Percentiles rank a stretch among this genome's conserved stretches.
These are phyloP conservation scores for Petaurus breviceps DNA, from an alignment of 2,113 vertebrate species.

Conservation along the genomic window DNA sequence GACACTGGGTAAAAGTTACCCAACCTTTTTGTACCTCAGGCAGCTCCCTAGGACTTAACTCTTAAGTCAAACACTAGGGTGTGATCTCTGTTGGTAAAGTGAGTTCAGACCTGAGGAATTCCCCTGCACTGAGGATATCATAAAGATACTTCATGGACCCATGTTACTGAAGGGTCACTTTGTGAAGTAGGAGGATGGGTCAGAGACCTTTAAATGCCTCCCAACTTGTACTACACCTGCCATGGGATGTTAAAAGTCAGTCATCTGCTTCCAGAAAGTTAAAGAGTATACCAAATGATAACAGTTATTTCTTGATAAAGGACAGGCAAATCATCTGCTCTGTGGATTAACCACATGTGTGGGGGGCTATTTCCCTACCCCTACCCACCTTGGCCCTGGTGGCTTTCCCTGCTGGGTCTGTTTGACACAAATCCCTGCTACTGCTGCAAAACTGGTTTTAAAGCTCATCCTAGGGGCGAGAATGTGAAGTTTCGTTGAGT, in stretches of 20 bases:
- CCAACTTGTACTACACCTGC: background rate
- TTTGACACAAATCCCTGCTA: background rate
- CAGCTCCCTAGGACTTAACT: background rate
- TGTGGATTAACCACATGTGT: background rate
- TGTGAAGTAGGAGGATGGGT: background rate
- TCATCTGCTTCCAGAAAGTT: background rate
- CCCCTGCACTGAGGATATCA: background rate
- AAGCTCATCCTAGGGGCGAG: conserved; percentile 12
- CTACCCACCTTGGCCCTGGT: background rate
- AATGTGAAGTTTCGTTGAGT: background rate
- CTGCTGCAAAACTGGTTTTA: background rate
- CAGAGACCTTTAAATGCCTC: background rate
- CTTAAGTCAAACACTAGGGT: background rate
- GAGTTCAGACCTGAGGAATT: background rate
- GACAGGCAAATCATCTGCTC: background rate
- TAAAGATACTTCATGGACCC: background rate
- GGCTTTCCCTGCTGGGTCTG: background rate
- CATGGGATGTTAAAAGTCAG: background rate
- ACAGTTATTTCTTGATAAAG: background rate
- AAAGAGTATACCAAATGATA: background rate
- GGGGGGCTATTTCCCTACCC: background rate
- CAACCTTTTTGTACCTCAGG: background rate
- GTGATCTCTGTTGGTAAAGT: background rate
- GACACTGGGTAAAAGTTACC: background rate
- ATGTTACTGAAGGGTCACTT: background rate